Evolutionary conservation across 2,113 vertebrate species (phyloP).

Genomic region (Forbesichthys agassizii): DNA sequence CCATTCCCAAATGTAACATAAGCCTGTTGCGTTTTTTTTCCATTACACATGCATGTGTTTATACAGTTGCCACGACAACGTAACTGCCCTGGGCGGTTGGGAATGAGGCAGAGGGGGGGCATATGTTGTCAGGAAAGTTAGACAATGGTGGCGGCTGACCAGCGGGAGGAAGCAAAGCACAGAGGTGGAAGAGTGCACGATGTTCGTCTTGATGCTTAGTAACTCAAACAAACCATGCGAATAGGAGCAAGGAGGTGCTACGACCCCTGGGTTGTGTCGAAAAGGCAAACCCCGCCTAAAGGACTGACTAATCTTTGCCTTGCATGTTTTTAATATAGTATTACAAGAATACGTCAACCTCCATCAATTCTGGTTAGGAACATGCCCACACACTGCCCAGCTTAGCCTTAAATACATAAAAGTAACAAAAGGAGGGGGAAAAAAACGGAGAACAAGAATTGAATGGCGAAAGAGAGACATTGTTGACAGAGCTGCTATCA

Average conservation of each 20-base stretch:
- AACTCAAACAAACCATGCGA: conserved; percentile 15
- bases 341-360: conserved; percentile 26
- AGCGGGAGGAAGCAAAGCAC: conserved; percentile 31
- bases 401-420: conserved; percentile 16
- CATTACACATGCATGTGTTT: conserved; percentile 53
- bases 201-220: background rate
- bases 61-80: conserved; percentile 44
- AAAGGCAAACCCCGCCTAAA: conserved; percentile 47
- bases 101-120: conserved; percentile 9
- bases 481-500: conserved; percentile 44
- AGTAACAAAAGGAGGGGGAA: conserved; percentile 25
- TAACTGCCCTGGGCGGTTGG: conserved; percentile 38
- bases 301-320: conserved; percentile 61
- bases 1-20: background rate
- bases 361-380: conserved; percentile 45
- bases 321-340: conserved; percentile 27
- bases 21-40: conserved; percentile 13
- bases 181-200: background rate
- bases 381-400: conserved; percentile 31
- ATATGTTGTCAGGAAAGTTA: conserved; percentile 56
- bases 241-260: conserved; percentile 1
- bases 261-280: conserved; percentile 18
- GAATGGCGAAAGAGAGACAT: conserved; percentile 47
- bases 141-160: conserved; percentile 66
- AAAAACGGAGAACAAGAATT: conserved; percentile 30